Evolutionary conservation across 1,140 invertebrate genomes (phyloP).

Genomic region (Cryptotermes secundus): DNA sequence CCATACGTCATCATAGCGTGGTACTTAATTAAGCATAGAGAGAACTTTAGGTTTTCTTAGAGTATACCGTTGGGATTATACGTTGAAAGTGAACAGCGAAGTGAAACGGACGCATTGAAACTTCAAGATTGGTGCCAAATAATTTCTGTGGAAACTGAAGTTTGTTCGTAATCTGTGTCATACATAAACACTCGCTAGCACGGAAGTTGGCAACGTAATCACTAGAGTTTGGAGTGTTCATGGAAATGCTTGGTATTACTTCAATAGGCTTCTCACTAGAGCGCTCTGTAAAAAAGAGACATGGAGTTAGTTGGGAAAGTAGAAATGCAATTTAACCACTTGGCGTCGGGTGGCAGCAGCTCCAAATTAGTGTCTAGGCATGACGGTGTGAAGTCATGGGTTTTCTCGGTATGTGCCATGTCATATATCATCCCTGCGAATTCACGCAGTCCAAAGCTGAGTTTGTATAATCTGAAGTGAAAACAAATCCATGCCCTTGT

Average conservation of each 20-base stretch:
- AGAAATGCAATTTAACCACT: constrained; percentile 16
- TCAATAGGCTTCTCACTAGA: background rate
- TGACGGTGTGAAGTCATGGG: background rate
- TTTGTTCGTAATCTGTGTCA: background rate
- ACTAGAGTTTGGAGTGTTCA: background rate
- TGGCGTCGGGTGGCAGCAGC: constrained; percentile 5
- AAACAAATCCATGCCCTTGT: background rate
- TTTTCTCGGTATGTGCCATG: background rate
- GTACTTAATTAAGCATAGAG: too few relatives aligned
- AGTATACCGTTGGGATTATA: too few relatives aligned
- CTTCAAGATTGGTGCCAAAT: background rate
- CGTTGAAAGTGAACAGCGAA: too few relatives aligned
- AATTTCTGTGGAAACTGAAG: background rate
- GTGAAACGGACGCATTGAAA: too few relatives aligned
- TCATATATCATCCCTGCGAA: background rate
- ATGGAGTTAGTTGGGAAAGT: background rate
- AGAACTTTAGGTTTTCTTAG: too few relatives aligned
- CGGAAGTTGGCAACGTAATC: background rate
- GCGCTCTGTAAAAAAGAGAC: background rate
- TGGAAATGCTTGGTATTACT: background rate
- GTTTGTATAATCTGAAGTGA: background rate
- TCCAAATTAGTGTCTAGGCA: constrained; percentile 6
- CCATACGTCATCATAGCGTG: too few relatives aligned
- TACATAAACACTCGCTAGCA: background rate
- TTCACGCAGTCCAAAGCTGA: background rate